phyloP scores from a whole-genome alignment of 1,140 invertebrate species.

The Drosophila yakuba region DNA sequence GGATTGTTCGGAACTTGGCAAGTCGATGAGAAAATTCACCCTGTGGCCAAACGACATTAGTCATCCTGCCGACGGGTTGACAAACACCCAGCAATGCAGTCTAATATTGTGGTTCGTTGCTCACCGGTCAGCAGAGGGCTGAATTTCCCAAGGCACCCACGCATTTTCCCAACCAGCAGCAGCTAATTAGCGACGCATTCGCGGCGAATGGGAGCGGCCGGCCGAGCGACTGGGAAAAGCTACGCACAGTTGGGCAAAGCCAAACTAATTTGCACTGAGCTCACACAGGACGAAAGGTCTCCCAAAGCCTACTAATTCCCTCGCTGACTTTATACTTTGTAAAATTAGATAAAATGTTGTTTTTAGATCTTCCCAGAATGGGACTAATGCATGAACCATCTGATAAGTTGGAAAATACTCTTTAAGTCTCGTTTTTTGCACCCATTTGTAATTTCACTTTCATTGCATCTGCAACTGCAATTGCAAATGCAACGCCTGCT shows the following conservation, averaged over 20 bases:
- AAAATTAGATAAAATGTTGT: no score
- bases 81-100: slow-evolving; percentile 28
- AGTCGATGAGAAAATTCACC: no score
- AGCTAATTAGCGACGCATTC: slow-evolving; percentile 74
- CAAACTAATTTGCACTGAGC: slow-evolving; percentile 60
- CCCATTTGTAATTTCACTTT: slow-evolving; percentile 34
- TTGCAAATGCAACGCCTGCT: not conserved
- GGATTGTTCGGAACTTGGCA: no score
- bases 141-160: slow-evolving; percentile 4
- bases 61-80: slow-evolving; percentile 16
- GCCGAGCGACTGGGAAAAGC: slow-evolving; percentile 45
- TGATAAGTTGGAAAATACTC: not conserved
- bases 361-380: no score
- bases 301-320: no score
- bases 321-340: no score
- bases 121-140: not conserved
- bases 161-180: slow-evolving; percentile 15
- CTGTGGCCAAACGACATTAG: slow-evolving; percentile 2
- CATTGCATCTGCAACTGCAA: not conserved
- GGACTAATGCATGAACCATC: not conserved
- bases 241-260: slow-evolving; percentile 55
- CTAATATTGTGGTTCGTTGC: slow-evolving; percentile 47
- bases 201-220: slow-evolving; percentile 58
- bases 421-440: not conserved
- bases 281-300: not conserved